phyloP scores from a whole-genome alignment of 2,888 invertebrate genomes.

The Apantesis nais region DNA sequence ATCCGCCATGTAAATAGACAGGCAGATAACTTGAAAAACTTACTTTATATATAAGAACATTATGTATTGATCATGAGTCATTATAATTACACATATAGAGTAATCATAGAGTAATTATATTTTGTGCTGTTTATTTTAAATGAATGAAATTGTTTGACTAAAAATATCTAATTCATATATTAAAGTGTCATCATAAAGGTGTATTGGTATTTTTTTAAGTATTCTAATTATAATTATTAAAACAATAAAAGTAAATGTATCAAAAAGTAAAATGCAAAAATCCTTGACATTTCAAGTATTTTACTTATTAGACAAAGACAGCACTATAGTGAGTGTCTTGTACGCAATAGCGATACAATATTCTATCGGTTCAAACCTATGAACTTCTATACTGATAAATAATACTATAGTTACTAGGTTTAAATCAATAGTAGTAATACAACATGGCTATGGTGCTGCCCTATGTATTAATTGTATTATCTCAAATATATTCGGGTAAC shows the following conservation, averaged over 20 bases:
- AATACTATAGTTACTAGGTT: not conserved
- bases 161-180: not conserved
- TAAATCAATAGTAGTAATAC: not conserved
- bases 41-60: not conserved
- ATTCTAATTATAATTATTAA: not conserved
- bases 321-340: not conserved
- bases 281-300: not conserved
- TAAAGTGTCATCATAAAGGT: not conserved
- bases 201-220: not conserved
- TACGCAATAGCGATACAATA: not conserved
- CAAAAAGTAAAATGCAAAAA: not conserved
- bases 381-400: not conserved
- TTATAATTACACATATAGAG: not conserved
- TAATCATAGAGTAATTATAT: too few relatives aligned
- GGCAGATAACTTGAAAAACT: not conserved
- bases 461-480: not conserved
- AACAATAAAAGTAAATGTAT: not conserved
- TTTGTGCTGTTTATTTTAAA: not conserved
- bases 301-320: slow-evolving; percentile 6
- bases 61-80: too few relatives aligned
- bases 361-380: not conserved
- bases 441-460: not conserved
- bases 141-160: not conserved
- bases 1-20: not conserved
- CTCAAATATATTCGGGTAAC: not conserved